These are phyloP conservation scores for Myanophis thanlyinensis DNA, from an alignment of 2,113 vertebrate species.

Conservation along the genomic window DNA sequence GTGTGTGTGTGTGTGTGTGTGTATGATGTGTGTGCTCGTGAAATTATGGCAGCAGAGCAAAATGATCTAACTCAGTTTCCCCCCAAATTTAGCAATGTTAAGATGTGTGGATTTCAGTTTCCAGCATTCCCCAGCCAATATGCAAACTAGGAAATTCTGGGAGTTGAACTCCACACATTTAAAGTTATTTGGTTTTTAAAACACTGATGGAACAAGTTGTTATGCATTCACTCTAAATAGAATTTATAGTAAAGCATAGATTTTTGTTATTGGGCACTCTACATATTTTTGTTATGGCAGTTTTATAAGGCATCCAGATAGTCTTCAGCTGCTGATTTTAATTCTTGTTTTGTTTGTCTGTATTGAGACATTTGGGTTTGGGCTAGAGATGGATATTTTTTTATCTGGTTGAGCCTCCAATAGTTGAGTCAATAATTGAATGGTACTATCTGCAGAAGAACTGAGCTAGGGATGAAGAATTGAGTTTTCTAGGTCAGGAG, in stretches of 20 bases:
- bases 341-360: background rate
- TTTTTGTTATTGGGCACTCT: background rate
- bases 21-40: no score
- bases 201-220: background rate
- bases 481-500: background rate
- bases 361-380: background rate
- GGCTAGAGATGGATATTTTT: background rate
- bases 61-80: conserved; percentile 8
- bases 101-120: background rate
- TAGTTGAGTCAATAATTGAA: background rate
- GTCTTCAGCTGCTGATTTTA: background rate
- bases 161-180: background rate
- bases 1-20: no score
- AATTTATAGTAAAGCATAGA: background rate
- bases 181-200: background rate
- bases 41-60: conserved; percentile 10
- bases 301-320: background rate
- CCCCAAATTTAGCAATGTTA: background rate
- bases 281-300: background rate
- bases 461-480: background rate
- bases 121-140: background rate
- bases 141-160: background rate
- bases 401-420: background rate
- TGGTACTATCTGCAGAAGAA: background rate
- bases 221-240: background rate